Conservation (phyloP, 2,888 invertebrate species). For the Scrobipalpa costella region DNA sequence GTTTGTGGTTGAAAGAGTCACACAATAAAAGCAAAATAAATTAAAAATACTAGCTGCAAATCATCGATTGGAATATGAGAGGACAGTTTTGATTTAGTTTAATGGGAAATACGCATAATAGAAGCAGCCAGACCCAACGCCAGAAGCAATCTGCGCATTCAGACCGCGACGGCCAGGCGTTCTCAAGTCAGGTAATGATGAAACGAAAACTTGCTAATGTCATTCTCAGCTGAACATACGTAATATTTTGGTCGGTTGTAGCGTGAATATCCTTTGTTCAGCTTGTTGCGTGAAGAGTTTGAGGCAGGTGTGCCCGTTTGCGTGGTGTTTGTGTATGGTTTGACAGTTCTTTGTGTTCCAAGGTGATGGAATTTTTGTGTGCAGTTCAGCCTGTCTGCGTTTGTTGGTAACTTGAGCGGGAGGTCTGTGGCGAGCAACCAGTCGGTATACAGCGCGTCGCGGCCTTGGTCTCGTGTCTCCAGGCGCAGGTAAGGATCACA, state of each 20-base stretch:
- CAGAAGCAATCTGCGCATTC: conserved; percentile 57
- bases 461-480: conserved; percentile 85
- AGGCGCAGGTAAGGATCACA: conserved; percentile 80
- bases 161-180: conserved; percentile 67
- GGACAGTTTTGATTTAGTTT: conserved; percentile 50
- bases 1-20: conserved; percentile 10
- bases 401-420: conserved; percentile 82
- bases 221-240: conserved; percentile 76
- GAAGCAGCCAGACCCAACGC: conserved; percentile 54
- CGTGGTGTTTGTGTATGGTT: conserved; percentile 25
- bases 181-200: conserved; percentile 74
- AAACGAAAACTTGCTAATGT: conserved; percentile 77
- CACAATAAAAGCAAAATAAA: conserved; percentile 40
- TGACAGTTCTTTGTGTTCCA: conserved; percentile 51
- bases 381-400: conserved; percentile 81
- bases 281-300: conserved; percentile 44
- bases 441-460: conserved; percentile 82
- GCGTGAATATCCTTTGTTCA: conserved; percentile 50
- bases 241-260: conserved; percentile 55
- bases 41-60: conserved; percentile 43
- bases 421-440: conserved; percentile 82
- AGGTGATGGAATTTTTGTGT: conserved; percentile 55
- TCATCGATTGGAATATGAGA: conserved; percentile 37
- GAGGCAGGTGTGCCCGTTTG: conserved; percentile 21
- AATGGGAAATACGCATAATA: conserved; percentile 77